Base-by-base conservation (phyloP, 92 coral and sea anemone genomes). In the Zoanthus gigantus region DNA sequence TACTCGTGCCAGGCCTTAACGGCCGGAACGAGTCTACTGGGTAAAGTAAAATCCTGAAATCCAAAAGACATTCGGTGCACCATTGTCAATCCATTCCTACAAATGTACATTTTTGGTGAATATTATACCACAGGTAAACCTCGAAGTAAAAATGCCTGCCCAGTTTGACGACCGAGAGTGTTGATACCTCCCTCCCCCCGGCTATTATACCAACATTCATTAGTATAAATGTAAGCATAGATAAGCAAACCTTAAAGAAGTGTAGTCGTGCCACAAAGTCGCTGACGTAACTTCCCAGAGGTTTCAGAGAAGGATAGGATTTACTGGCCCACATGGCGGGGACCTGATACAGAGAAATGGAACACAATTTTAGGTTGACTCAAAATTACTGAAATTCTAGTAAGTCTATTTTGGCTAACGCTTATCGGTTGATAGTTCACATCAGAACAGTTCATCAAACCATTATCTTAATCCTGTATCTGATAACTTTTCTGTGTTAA, bases 251-350 rank as follows among this genome's bases (percentile, higher is more conserved):
- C 97, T 92, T 90, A 86, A 97, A 96, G 74, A 96, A 95, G 54
- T 90, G 78, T 4, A 96, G 92, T 72, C 99, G 83, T 60, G 95
- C 94, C n/a, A 95, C 93, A 2, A 95, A 96, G 69, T 97, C 99
- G 46, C 94, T 89, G 9, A 97, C 90, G 54, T 97, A 97, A 88
- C 99, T 97, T 15, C 99, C 99, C 30, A 97, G 88, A 0, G 99
- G 98, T 71, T 97, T 97, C 72, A 97, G 92, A 16, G 99, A 97
- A 8, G 99, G 97, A 71, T 97, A 97, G 0, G 99, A 97, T 84
- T 95, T 97, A 86, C 97, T 97, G 18, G 98, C 98, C 99, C 99
- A 97, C 92, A 97, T 95, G n/a, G 92, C 93, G 60, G 99, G 99
- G 67, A 97, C 99, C 99, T 96, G 78, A 60, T 75, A 52, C 16